Base-by-base conservation (phyloP, 2,797 vertebrate genomes). In the Melanotaenia nigrans region DNA sequence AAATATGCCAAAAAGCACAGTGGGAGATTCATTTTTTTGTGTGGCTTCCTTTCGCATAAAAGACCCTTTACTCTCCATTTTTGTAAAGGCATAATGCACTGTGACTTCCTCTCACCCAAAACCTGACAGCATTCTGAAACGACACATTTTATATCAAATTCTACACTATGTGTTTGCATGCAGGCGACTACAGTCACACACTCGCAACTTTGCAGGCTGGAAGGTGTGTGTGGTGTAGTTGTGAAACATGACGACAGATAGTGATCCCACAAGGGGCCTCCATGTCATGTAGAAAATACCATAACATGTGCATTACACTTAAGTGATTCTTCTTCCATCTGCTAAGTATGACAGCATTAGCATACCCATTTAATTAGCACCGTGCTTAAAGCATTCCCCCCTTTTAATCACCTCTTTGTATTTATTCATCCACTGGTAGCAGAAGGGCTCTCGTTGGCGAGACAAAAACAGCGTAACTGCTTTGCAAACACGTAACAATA, bases 331-430 rank as follows among this genome's bases (percentile, higher is more conserved):
- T 98, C 97, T 97, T 97, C 97, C 96, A 97, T 98, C 97, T 97
- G 96, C 97, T 97, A 97, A 97, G 95, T 96, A 97, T 97, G 97
- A 97, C 97, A 96, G 96, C 97, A 99, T 99, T 99, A 97, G 96
- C 97, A 98, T 98, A 97, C 96, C 95, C 96, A 95, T 97, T 99
- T 99, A 99, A 99, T 99, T 98, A 99, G 97, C 95, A 91, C 92
- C 92, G 91, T 89, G 95, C 96, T 97, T 96, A 96, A 96, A 96
- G 95, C 96, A 94, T 95, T 92, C 94, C 95, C 94, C 95, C 94
- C 93, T 95, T 96, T 97, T 97, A 98, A 98, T 98, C 96, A 97
- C 95, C 96, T 95, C 95, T 93, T 96, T 96, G 96, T 91, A 85
- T 91, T 92, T 88, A 87, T 85, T 81, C 90, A 86, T 84, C 68